Base-by-base conservation (phyloP, 2,113 vertebrate genomes). In the Microcebus jonahi region DNA sequence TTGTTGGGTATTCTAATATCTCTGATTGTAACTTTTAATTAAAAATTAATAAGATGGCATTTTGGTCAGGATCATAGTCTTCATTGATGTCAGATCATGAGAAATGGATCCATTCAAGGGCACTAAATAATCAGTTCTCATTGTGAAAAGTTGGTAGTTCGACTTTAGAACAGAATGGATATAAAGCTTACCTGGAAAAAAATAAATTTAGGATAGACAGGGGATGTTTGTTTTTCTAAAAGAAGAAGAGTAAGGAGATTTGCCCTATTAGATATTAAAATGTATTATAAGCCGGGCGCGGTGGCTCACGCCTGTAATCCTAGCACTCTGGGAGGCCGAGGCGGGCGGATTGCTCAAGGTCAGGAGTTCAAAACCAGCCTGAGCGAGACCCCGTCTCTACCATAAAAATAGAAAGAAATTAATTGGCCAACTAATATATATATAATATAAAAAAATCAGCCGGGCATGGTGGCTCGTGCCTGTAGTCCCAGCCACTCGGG, bases 21-120 rank as follows among this genome's bases (percentile, higher is more conserved):
- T 81, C 48, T 50, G 23, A 50, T 3, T 27, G 3, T 27, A 59
- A 55, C 1, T 50, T 76, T 65, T 88, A 15, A 70, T n/a, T 75
- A 15, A 61, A 79, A 36, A 18, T 88, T 42, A 88, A 39, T 53
- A 80, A 61, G 55, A 36, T 45, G 23, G 7, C 13, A 39, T 42
- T 57, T 85, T 65, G 25, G 42, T 14, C n/a, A 57, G 63, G 8
- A 65, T 48, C 63, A 39, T 86, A 39, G 23, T 6, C 73, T 53
- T 59, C 4, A 7, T 0, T 57, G 76, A 36, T 9, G 27, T 10
- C 5, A 53, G 12, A 45, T 45, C 61, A 45, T 36, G 29, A 20
- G 25, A 50, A 45, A 55, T 0, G 48, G 17, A 65, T 6, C 20
- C 6, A 23, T 4, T 57, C 0, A 2, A 4, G 1, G 12, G 5